Evolutionary conservation across 1,140 invertebrate genomes (phyloP).

Genomic region (Bombus vancouverensis): DNA sequence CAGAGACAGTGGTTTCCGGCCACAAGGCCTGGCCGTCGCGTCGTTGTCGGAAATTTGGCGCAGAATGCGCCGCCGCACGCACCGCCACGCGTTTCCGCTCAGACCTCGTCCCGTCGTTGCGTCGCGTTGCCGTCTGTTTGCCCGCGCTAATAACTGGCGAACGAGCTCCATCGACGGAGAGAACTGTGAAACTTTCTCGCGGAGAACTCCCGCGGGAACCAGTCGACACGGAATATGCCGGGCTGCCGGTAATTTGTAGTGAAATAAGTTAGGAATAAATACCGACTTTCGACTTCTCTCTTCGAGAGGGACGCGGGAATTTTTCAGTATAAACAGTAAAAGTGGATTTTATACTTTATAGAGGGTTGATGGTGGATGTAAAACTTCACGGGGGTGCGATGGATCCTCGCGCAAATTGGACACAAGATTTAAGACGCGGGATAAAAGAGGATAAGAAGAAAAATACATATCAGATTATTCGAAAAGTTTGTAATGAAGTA

Average conservation of each 20-base stretch:
- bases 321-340: neutral
- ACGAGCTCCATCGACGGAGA: neutral
- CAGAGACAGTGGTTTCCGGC: slow-evolving; percentile 20
- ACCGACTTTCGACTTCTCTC: slow-evolving; percentile 11
- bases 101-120: neutral
- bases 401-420: too few relatives aligned
- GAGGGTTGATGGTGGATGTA: neutral
- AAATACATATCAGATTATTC: too few relatives aligned
- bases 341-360: slow-evolving; percentile 1
- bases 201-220: neutral
- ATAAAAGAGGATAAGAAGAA: too few relatives aligned
- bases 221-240: too few relatives aligned
- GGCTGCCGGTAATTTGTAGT: slow-evolving; percentile 15
- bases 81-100: slow-evolving; percentile 13
- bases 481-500: too few relatives aligned
- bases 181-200: slow-evolving; percentile 10
- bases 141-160: slow-evolving; percentile 33
- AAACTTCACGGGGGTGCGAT: too few relatives aligned
- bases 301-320: neutral
- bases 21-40: neutral
- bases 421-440: too few relatives aligned
- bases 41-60: slow-evolving; percentile 28
- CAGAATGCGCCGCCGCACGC: neutral
- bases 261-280: slow-evolving; percentile 31
- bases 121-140: neutral